These are phyloP conservation scores for Ictalurus furcatus DNA, from an alignment of 2,113 vertebrate genomes.

Conservation along the genomic window DNA sequence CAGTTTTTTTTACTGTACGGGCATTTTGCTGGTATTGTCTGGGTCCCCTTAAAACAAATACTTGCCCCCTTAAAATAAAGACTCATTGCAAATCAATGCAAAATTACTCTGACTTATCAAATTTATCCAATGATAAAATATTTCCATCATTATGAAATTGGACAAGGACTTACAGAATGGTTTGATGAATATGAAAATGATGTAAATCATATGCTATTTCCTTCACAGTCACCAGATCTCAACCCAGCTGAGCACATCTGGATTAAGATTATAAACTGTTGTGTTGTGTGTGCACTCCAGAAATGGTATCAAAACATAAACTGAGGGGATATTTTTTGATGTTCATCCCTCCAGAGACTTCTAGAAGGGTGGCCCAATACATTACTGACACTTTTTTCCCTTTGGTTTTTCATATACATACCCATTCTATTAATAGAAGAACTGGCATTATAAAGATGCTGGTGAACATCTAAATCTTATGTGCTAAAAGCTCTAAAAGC, in stretches of 20 bases:
- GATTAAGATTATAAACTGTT: background rate
- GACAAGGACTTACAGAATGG: background rate
- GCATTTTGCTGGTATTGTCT: background rate
- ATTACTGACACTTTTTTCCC: background rate
- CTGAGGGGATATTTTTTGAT: background rate
- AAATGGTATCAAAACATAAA: background rate
- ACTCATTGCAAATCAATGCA: background rate
- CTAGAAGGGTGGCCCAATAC: background rate
- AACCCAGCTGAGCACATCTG: background rate
- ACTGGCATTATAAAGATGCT: conserved; percentile 5
- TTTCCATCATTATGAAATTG: background rate
- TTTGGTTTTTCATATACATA: background rate
- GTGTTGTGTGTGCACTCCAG: background rate
- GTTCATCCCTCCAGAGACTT: background rate
- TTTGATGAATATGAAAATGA: background rate
- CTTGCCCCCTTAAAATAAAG: background rate
- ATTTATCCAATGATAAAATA: background rate
- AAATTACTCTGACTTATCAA: background rate
- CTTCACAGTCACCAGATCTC: background rate
- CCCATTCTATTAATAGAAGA: background rate
- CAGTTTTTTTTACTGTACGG: background rate
- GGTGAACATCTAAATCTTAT: conserved; percentile 22
- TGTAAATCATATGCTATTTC: background rate
- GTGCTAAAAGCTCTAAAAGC: conserved; percentile 23
- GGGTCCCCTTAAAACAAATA: background rate